phyloP scores from a whole-genome alignment of 2,113 vertebrate species.

The Stomatorhinus ivindoensis region DNA sequence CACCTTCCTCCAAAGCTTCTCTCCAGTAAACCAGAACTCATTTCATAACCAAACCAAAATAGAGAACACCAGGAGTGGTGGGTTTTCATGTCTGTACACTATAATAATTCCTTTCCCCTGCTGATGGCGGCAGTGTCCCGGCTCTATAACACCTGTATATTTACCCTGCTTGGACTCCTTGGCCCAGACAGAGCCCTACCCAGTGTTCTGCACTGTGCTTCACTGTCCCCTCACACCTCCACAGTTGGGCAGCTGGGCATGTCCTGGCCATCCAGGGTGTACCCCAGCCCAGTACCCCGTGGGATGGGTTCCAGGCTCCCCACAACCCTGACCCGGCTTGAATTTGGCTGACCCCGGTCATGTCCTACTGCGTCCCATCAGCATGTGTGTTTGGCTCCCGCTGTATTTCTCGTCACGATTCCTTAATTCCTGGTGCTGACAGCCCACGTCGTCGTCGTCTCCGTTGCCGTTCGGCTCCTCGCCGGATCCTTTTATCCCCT shows the following conservation, averaged over 20 bases:
- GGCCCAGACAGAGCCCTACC: not conserved
- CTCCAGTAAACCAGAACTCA: conserved; percentile 55
- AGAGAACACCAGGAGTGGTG: conserved; percentile 5
- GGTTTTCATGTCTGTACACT: not conserved
- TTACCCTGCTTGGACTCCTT: not conserved
- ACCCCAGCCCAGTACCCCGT: not conserved
- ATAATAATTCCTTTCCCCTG: not conserved
- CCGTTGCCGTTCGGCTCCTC: not conserved
- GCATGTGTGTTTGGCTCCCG: not conserved
- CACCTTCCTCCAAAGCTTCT: conserved; percentile 49
- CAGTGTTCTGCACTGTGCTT: not conserved
- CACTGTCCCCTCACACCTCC: not conserved
- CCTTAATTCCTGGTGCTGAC: not conserved
- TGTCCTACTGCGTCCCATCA: not conserved
- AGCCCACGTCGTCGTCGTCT: not conserved
- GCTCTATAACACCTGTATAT: not conserved
- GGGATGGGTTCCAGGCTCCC: not conserved
- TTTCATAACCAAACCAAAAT: conserved; percentile 46
- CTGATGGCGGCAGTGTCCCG: not conserved
- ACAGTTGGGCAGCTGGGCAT: not conserved
- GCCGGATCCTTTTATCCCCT: not conserved
- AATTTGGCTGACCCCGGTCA: not conserved
- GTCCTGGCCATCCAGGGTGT: not conserved
- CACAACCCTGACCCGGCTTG: not conserved
- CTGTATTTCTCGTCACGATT: not conserved